Conservation (phyloP, 2,113 vertebrate species). For the Phylloscopus trochiloides region DNA sequence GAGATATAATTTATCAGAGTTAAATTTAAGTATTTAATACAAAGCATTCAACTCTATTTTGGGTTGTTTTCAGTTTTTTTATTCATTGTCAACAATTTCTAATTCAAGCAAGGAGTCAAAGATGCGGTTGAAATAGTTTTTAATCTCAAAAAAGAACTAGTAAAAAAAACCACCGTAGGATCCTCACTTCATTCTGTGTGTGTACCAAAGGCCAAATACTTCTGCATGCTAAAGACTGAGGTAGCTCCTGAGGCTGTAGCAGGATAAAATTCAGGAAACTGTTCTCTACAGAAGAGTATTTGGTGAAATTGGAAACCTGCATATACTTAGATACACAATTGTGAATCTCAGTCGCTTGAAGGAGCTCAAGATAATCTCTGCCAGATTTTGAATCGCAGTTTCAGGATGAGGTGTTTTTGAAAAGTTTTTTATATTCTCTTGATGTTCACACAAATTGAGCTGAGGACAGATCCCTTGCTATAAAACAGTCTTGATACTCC, state of each 20-base stretch:
- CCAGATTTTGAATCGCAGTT: not conserved
- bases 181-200: not conserved
- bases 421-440: not conserved
- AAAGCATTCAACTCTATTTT: not conserved
- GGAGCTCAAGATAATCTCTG: not conserved
- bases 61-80: not conserved
- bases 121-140: not conserved
- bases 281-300: not conserved
- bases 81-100: not conserved
- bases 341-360: not conserved
- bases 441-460: not conserved
- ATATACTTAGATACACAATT: not conserved
- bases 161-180: not conserved
- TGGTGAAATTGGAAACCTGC: not conserved
- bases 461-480: not conserved
- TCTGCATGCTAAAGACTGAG: not conserved
- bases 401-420: not conserved
- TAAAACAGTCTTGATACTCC: not conserved
- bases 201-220: not conserved
- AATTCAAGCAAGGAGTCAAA: not conserved
- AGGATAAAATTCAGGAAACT: not conserved
- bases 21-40: not conserved
- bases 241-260: not conserved
- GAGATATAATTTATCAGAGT: not conserved
- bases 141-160: not conserved